phyloP scores from a whole-genome alignment of 2,797 vertebrate species.

The Uromys caudimaculatus region DNA sequence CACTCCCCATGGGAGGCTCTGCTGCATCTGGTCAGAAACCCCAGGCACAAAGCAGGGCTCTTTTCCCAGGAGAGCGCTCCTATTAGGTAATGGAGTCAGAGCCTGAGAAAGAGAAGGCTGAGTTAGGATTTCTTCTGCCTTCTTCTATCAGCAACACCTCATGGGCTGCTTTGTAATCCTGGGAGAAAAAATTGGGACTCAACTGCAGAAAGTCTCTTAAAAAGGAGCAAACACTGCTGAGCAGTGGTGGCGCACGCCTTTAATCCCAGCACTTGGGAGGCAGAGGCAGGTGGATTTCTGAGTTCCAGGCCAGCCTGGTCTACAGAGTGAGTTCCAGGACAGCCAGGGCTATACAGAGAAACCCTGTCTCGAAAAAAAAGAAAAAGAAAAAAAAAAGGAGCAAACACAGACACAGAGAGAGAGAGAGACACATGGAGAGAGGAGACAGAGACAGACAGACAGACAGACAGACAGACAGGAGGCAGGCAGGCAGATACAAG shows the following conservation, averaged over 20 bases:
- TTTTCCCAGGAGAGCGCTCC: not conserved
- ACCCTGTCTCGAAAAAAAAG: too few relatives aligned
- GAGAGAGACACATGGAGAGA: too few relatives aligned
- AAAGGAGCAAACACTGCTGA: slow-evolving; percentile 75
- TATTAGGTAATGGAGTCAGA: not conserved
- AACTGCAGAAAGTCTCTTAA: slow-evolving; percentile 83
- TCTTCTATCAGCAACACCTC: slow-evolving; percentile 72
- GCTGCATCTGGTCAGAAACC: not conserved
- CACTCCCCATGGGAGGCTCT: not conserved
- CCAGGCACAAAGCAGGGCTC: not conserved
- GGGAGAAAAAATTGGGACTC: slow-evolving; percentile 85
- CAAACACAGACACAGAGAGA: too few relatives aligned
- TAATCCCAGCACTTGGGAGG: too few relatives aligned
- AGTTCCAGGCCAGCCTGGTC: too few relatives aligned
- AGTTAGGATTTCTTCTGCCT: not conserved
- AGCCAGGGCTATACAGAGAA: too few relatives aligned
- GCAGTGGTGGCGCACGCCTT: too few relatives aligned
- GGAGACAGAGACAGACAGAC: not conserved
- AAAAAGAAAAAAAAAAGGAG: too few relatives aligned
- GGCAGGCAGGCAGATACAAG: not conserved
- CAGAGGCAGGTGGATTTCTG: too few relatives aligned
- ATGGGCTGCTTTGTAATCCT: slow-evolving; percentile 85
- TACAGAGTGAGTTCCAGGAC: too few relatives aligned
- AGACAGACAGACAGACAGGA: not conserved
- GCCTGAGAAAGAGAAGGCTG: not conserved